Evolutionary conservation across 1,140 invertebrate genomes (phyloP), one percentile per base, ranked within the genome.

Genomic region (Drosophila arizonae): DNA sequence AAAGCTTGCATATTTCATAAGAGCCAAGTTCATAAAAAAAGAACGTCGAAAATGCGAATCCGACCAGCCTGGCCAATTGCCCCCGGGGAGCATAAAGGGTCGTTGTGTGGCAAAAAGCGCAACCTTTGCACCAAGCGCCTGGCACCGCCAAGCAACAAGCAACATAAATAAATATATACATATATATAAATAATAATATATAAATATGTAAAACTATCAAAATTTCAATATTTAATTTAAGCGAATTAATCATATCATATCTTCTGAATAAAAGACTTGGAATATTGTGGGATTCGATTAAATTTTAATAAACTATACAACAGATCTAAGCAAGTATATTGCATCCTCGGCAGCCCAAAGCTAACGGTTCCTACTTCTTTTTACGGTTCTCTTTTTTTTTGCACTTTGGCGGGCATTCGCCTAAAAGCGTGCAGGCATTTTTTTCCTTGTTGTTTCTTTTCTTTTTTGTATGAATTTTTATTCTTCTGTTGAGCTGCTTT

Each of bases 1-100:
- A 76, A 66, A 70, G 80, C 81, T 72, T 87, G 72, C 66, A 86
- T 86, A 82, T 87, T 86, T 86, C 73, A 86, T 86, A 88, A 86
- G 79, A 79, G 62, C 66, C 50, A 72, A 87, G 82, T 87, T 79
- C 79, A 87, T 86, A 82, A 87, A 85, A 70, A 63, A 36, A 36
- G 24, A 9, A 26, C 43, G 57, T 52, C 30, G 43, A 54, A 61
- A 66, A 58, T 70, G 64, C 39, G 46, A 72, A 68, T 76, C 62
- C 52, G 46, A 54, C 65, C 50, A 61, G 58, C 43, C 33, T 17
- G 48, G 26, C 76, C 62, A 72, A 65, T 76, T 76, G 77, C 45
- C 80, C 68, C 80, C 65, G 43, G 81, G 80, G 81, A 72, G 62
- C 62, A 64, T 26, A 74, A 87, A 82, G 82, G 82, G 82, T 86